A percentile compares a stretch with the other conserved stretches of the same genome.
phyloP scores from a whole-genome alignment of 2,888 invertebrate species.

The Pycnomerus fuliginosus region DNA sequence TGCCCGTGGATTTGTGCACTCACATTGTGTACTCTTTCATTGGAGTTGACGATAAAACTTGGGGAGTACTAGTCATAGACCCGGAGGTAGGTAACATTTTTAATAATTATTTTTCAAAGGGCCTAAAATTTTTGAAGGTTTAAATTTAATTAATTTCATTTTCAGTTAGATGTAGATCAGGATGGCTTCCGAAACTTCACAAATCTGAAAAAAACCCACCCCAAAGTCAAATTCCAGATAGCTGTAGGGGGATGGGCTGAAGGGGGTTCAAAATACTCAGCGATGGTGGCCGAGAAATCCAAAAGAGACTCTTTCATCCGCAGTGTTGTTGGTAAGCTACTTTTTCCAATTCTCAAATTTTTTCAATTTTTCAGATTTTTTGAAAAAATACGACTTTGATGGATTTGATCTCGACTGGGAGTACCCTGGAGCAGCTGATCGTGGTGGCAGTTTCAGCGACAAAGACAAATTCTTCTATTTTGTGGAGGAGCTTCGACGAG shows the following conservation, averaged over 20 bases:
- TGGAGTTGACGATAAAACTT: slow-evolving; percentile 75
- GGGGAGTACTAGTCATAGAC: slow-evolving; percentile 78
- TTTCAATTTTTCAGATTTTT: too few species aligned
- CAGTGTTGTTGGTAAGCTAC: slow-evolving; percentile 70
- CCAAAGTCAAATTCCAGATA: slow-evolving; percentile 72
- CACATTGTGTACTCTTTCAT: slow-evolving; percentile 88
- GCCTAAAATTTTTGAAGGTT: slow-evolving; percentile 1
- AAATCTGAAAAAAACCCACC: slow-evolving; percentile 66
- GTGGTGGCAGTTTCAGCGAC: slow-evolving; percentile 81
- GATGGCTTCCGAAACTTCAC: slow-evolving; percentile 81
- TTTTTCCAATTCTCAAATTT: too few species aligned
- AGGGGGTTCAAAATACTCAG: slow-evolving; percentile 84
- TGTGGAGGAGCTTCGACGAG: slow-evolving; percentile 77
- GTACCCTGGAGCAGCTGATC: slow-evolving; percentile 84
- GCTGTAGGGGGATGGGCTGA: slow-evolving; percentile 92
- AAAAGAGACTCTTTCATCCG: slow-evolving; percentile 70
- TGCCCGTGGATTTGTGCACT: slow-evolving; percentile 80
- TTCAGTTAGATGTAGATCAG: slow-evolving; percentile 70
- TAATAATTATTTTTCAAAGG: slow-evolving; percentile 1
- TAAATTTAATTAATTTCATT: slow-evolving; percentile 23
- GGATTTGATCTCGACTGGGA: slow-evolving; percentile 91
- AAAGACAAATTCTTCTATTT: slow-evolving; percentile 80
- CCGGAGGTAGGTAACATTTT: slow-evolving; percentile 70
- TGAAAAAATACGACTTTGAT: slow-evolving; percentile 77
- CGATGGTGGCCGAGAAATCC: slow-evolving; percentile 71